Base-by-base conservation (phyloP, 2,113 vertebrate species). In the Manacus vitellinus region DNA sequence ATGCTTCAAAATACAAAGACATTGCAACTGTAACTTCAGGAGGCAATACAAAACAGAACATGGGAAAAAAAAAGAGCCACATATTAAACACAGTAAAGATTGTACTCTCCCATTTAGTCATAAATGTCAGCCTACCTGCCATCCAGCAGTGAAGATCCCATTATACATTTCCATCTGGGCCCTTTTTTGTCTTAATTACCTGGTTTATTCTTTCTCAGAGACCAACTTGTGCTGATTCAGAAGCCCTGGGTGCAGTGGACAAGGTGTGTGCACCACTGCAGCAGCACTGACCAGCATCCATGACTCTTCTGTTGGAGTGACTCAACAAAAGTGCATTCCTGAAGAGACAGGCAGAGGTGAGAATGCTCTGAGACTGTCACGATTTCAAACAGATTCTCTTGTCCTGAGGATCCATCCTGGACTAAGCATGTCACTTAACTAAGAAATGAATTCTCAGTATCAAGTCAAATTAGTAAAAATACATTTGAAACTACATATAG, bases 251-350 rank as follows among this genome's bases (percentile, higher is more conserved):
- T 33, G 20, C 33, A 27, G 72, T 10, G 39, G 25, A 39, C 10
- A 19, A 51, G 49, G 52, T 0, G 0, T 0, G 0, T 18, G 22
- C 9, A 7, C 18, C 28, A 11, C 14, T 0, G 6, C 49, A 85
- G 85, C 94, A 74, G 79, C 35, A 6, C 41, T 67, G 71, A 14
- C 65, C 25, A 10, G 37, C 2, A 2, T 23, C 66, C 31, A 1
- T 9, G 0, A 37, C 37, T 56, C n/a, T 67, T 74, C 65, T n/a
- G 20, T 27, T 1, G 0, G 19, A 33, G 74, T 0, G 2, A 47
- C 35, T 1, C 44, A 56, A 21, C 18, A 27, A 1, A 65, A 61
- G 47, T 2, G 7, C 0, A 0, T 28, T 68, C 37, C 51, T 87
- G 31, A 56, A 33, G 44, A 74, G 41, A 39, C 20, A 49, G 37